Conservation (phyloP, 2,888 invertebrate species). For the Nephrocerus scutellatus region DNA sequence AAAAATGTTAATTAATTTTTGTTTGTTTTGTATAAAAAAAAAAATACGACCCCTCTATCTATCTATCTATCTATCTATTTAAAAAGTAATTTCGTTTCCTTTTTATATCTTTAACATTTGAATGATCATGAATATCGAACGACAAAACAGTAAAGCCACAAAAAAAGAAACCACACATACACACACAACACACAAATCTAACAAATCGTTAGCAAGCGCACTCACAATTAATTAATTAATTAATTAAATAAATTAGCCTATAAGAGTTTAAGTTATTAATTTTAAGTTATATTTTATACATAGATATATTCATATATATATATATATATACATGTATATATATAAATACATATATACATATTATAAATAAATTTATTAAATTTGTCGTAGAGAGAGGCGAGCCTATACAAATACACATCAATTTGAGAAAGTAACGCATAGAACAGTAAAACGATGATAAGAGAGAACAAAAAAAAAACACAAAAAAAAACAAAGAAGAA, state of each 20-base stretch:
- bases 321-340: conserved; percentile 20
- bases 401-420: too few species aligned
- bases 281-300: conserved; percentile 12
- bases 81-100: conserved; percentile 13
- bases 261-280: conserved; percentile 10
- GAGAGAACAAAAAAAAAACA: conserved; percentile 18
- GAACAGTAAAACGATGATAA: conserved; percentile 17
- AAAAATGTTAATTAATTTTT: conserved; percentile 24
- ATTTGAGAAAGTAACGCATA: too few species aligned
- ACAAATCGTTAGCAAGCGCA: too few species aligned
- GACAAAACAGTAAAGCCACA: too few species aligned
- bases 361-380: conserved; percentile 19
- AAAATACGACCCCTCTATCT: too few species aligned
- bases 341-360: conserved; percentile 9
- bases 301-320: conserved; percentile 3
- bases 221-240: too few species aligned
- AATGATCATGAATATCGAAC: too few species aligned
- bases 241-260: too few species aligned
- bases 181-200: not conserved
- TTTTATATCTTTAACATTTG: not conserved
- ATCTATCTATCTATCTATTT: too few species aligned
- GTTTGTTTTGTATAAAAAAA: too few species aligned
- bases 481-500: conserved; percentile 4
- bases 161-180: not conserved
- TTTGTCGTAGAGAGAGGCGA: too few species aligned